phyloP scores from a whole-genome alignment of 2,113 vertebrate species.

The Bubo blakistoni region DNA sequence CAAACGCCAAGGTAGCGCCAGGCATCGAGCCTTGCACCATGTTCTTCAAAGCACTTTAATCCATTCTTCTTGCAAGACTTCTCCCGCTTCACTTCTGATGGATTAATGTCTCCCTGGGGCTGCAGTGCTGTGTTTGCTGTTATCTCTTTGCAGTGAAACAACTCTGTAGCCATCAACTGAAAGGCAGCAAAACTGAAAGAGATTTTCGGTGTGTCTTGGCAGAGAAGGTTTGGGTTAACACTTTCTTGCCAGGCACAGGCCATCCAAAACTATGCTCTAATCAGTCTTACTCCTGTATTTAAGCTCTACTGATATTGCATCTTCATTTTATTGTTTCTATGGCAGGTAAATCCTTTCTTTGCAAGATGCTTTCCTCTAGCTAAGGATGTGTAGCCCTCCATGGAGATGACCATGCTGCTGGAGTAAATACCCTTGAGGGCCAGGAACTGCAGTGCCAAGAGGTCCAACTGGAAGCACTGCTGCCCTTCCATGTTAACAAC shows the following conservation, averaged over 20 bases:
- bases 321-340: not conserved
- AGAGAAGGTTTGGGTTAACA: not conserved
- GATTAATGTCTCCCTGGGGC: not conserved
- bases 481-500: not conserved
- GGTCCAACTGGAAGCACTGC: not conserved
- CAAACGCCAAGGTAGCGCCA: not conserved
- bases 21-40: not conserved
- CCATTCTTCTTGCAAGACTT: not conserved
- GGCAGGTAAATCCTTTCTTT: not conserved
- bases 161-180: not conserved
- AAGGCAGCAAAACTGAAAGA: not conserved
- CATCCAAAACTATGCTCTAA: not conserved
- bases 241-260: not conserved
- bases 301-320: not conserved
- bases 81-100: not conserved
- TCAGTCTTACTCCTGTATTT: not conserved
- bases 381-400: not conserved
- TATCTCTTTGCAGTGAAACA: not conserved
- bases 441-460: not conserved
- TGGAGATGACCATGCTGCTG: rapidly evolving
- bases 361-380: not conserved
- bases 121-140: not conserved
- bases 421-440: not conserved
- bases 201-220: not conserved
- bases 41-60: not conserved